Percentiles rank a stretch among this genome's conserved stretches.
phyloP scores from a whole-genome alignment of 2,888 invertebrate species.

The Reticulitermes lucifugus region DNA sequence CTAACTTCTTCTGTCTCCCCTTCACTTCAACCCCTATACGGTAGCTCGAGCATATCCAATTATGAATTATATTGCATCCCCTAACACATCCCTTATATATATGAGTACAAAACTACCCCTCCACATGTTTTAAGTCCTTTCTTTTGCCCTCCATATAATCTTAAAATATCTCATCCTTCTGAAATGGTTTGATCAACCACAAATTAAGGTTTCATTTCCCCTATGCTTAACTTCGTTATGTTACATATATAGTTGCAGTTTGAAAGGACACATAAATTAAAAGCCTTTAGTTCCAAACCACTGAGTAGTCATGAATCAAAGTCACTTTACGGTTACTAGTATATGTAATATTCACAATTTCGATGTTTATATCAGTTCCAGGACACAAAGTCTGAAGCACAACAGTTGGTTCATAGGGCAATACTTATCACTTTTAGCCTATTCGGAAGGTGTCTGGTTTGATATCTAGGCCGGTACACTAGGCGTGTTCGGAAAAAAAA shows the following conservation, averaged over 20 bases:
- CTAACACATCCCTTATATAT: conserved; percentile 18
- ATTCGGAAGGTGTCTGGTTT: too few species aligned
- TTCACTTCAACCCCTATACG: neutral
- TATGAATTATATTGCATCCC: conserved; percentile 32
- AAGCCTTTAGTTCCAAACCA: neutral
- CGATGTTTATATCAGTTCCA: too few species aligned
- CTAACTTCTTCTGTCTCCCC: conserved; percentile 26
- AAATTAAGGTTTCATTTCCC: conserved; percentile 32
- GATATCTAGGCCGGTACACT: too few species aligned
- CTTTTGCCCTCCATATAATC: neutral
- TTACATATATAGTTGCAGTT: neutral
- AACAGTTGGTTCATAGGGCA: too few species aligned
- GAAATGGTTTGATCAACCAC: conserved; percentile 29
- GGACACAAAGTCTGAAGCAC: too few species aligned
- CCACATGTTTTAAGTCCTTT: neutral
- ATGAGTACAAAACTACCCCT: conserved; percentile 14
- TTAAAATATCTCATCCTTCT: conserved; percentile 9
- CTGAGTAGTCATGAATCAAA: neutral
- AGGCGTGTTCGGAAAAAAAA: too few species aligned
- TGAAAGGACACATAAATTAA: neutral
- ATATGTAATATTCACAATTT: too few species aligned
- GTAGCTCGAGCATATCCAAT: conserved; percentile 38
- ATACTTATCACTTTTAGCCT: too few species aligned
- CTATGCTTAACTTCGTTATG: conserved; percentile 26
- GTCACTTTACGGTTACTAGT: neutral